Evolutionary conservation across 64 coral and sea anemone species (phyloP).

Genomic region (Porites australiensis): DNA sequence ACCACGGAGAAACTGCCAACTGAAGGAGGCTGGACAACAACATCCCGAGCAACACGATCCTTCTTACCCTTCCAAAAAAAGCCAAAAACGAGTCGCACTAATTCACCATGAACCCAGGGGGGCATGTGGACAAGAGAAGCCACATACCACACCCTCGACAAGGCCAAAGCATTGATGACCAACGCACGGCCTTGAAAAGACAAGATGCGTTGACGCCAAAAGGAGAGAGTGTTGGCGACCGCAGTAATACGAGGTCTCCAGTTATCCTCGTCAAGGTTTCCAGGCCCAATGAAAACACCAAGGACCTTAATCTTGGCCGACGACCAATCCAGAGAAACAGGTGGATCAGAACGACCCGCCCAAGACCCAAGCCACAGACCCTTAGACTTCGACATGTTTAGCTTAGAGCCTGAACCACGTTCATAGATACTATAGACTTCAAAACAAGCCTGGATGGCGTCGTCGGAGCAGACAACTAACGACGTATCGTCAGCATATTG

Average conservation of each 20-base stretch:
- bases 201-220: neutral
- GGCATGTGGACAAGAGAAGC: neutral
- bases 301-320: neutral
- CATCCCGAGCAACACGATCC: neutral
- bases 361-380: slow-evolving; percentile 38
- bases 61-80: neutral
- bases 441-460: neutral
- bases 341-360: neutral
- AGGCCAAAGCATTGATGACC: neutral
- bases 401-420: slow-evolving; percentile 12
- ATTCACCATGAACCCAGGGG: neutral
- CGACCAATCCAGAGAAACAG: neutral
- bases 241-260: neutral
- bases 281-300: neutral
- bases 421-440: neutral
- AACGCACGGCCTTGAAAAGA: neutral
- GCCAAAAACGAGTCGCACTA: neutral
- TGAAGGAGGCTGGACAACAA: no score
- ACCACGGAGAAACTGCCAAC: neutral
- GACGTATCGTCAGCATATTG: slow-evolving; percentile 48
- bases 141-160: neutral
- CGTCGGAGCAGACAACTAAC: neutral
- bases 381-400: neutral
- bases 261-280: neutral
- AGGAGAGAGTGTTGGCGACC: neutral